Percentiles rank a stretch among this genome's conserved stretches.
Evolutionary conservation across 2,888 invertebrate species (phyloP).

Genomic region (Drosophila macrothrix): DNA sequence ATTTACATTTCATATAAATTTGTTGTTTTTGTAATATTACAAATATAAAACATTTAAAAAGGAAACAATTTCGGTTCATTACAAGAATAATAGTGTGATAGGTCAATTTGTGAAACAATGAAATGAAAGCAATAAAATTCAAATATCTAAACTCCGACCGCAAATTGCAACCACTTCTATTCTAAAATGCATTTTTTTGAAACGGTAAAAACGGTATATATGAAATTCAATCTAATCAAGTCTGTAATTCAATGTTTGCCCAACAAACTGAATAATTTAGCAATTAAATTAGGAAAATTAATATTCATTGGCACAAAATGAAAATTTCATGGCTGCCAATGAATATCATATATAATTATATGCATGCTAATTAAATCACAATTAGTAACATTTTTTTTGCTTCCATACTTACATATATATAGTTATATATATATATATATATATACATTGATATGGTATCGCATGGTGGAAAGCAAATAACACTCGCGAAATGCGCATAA

Average conservation of each 20-base stretch:
- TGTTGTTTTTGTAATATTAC: background rate
- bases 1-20: background rate
- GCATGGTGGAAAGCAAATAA: slow-evolving; percentile 22
- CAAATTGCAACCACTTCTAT: background rate
- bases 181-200: background rate
- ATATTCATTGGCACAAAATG: slow-evolving; percentile 25
- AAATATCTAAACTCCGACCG: background rate
- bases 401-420: slow-evolving; percentile 12
- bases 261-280: slow-evolving; percentile 23
- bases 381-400: slow-evolving; percentile 43
- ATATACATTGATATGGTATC: slow-evolving; percentile 29
- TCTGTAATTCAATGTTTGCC: background rate
- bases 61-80: background rate
- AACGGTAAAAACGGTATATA: background rate
- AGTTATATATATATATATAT: background rate
- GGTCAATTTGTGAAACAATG: background rate
- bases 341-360: slow-evolving; percentile 57
- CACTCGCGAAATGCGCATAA: slow-evolving; percentile 34
- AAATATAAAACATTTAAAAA: background rate
- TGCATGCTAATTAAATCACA: slow-evolving; percentile 62
- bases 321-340: slow-evolving; percentile 24
- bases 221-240: background rate
- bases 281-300: slow-evolving; percentile 14
- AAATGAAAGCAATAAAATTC: background rate
- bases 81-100: background rate